These are phyloP conservation scores for Drosophila algonquin DNA, from an alignment of 2,888 invertebrate genomes.

Conservation along the genomic window DNA sequence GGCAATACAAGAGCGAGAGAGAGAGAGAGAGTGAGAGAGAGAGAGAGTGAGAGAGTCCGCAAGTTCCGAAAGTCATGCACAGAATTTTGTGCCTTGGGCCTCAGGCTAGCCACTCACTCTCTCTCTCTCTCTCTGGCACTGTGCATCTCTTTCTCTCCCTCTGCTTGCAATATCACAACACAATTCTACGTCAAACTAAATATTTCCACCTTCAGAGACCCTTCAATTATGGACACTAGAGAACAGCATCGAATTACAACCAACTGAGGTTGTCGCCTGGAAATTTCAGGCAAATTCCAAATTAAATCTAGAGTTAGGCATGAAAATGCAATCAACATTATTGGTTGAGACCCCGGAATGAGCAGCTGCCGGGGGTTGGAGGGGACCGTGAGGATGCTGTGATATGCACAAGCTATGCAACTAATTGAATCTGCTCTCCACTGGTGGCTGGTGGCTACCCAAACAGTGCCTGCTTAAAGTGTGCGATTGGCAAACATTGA, in stretches of 20 bases:
- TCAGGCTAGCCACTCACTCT: conserved; percentile 3
- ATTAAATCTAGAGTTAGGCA: background rate
- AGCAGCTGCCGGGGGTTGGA: background rate
- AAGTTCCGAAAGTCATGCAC: conserved; percentile 25
- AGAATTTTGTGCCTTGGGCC: conserved; percentile 1
- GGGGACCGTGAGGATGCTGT: no score
- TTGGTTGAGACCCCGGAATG: background rate
- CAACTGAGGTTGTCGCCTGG: background rate
- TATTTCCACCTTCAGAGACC: background rate
- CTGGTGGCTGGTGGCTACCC: background rate
- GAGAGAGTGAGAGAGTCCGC: conserved; percentile 19
- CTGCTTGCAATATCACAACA: conserved; percentile 3
- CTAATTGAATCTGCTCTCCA: background rate
- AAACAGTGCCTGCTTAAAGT: no score
- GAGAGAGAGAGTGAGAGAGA: background rate
- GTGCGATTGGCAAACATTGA: background rate
- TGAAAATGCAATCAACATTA: background rate
- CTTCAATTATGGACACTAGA: no score
- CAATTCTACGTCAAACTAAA: conserved; percentile 18
- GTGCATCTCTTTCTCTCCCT: background rate
- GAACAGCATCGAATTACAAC: no score
- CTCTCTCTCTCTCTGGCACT: background rate
- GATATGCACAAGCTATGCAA: background rate
- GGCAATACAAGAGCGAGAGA: no score
- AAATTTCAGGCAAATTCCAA: background rate